Conservation (phyloP, 2,888 invertebrate species). For the Rotaria macrura region DNA sequence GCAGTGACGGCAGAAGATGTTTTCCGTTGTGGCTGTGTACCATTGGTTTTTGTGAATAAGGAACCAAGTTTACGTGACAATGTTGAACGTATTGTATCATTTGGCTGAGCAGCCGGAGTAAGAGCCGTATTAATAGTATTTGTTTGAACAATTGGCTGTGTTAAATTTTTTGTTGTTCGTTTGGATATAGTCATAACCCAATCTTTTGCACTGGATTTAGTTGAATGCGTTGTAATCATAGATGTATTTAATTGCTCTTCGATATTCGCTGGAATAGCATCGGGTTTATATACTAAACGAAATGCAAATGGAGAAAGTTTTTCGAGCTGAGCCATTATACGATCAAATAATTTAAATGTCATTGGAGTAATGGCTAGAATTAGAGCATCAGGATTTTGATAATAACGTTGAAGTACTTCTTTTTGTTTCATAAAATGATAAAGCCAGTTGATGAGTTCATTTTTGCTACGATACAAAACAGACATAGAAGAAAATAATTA, state of each 20-base stretch:
- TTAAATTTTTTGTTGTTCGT: not conserved
- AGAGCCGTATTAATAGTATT: not conserved
- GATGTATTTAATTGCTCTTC: not conserved
- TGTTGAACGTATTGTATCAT: not conserved
- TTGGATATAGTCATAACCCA: conserved; percentile 1
- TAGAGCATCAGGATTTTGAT: not conserved
- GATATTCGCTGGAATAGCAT: not conserved
- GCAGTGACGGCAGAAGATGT: not conserved
- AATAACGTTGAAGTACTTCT: not conserved
- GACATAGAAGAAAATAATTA: not conserved
- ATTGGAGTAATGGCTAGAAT: not conserved
- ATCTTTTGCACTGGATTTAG: not conserved
- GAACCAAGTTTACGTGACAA: not conserved
- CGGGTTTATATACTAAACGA: not conserved
- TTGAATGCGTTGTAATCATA: not conserved
- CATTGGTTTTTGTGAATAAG: not conserved
- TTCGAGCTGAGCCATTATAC: not conserved
- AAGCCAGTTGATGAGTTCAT: conserved; percentile 1
- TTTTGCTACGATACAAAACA: not conserved
- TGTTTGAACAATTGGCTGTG: not conserved
- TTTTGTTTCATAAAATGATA: conserved; percentile 13
- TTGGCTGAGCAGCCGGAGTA: not conserved
- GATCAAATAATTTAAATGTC: not conserved
- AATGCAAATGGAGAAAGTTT: conserved; percentile 18
- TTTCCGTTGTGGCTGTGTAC: not conserved